phyloP scores from a whole-genome alignment of 2,888 invertebrate species.

The Ligdia adustata region DNA sequence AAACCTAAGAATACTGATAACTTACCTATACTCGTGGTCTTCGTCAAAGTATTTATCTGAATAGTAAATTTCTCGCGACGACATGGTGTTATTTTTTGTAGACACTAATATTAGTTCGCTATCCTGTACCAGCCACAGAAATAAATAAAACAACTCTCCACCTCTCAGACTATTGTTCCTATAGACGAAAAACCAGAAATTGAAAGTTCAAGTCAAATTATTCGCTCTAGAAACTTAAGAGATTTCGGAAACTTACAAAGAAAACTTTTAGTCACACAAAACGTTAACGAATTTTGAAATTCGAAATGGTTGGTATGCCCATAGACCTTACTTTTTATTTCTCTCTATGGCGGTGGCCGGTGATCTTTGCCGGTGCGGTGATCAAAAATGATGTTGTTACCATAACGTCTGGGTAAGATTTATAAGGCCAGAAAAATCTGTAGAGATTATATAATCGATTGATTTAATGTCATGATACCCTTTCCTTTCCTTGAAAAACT shows the following conservation, averaged over 20 bases:
- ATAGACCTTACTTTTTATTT: no score
- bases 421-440: no score
- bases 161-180: background rate
- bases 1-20: background rate
- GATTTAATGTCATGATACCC: no score
- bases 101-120: background rate
- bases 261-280: conserved; percentile 25
- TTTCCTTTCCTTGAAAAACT: no score
- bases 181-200: no score
- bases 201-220: no score
- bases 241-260: conserved; percentile 10
- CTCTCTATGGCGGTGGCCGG: no score
- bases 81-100: conserved; percentile 69
- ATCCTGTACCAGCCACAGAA: conserved; percentile 10
- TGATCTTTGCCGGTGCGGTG: no score
- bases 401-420: no score
- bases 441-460: no score
- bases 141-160: background rate
- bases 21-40: conserved; percentile 95
- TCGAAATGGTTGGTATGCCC: conserved; percentile 47
- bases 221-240: no score
- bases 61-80: conserved; percentile 92
- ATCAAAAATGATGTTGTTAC: no score
- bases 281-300: conserved; percentile 68
- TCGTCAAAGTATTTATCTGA: conserved; percentile 97